These are phyloP conservation scores for Anthonomus grandis DNA, from an alignment of 1,140 invertebrate species.

Conservation along the genomic window DNA sequence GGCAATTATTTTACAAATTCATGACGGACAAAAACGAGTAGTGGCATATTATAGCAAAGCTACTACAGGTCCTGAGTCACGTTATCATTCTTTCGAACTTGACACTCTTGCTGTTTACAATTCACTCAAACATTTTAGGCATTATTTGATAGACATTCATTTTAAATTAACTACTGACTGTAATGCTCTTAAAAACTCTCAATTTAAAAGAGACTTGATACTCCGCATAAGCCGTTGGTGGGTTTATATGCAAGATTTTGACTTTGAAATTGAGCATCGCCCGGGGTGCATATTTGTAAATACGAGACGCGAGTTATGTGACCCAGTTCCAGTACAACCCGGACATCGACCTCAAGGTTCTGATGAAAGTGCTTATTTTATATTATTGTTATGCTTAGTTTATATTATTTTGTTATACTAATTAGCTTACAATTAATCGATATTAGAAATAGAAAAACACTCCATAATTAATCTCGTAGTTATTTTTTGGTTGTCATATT, in stretches of 20 bases:
- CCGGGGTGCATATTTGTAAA: too few relatives aligned
- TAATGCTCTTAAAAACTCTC: slow-evolving; percentile 39
- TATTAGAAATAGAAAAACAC: too few relatives aligned
- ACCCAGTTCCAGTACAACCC: too few relatives aligned
- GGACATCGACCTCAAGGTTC: too few relatives aligned
- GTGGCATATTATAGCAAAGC: slow-evolving; percentile 43
- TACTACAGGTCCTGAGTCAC: slow-evolving; percentile 35
- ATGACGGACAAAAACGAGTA: slow-evolving; percentile 14
- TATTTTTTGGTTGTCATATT: too few relatives aligned
- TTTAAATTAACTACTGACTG: slow-evolving; percentile 42
- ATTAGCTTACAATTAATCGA: too few relatives aligned
- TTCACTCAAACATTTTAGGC: slow-evolving; percentile 36
- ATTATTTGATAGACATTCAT: slow-evolving; percentile 28
- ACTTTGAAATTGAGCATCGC: slow-evolving; percentile 32
- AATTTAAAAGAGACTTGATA: slow-evolving; percentile 43
- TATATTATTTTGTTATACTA: too few relatives aligned
- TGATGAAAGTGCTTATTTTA: too few relatives aligned
- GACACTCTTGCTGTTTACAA: slow-evolving; percentile 46
- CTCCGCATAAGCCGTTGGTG: slow-evolving; percentile 45
- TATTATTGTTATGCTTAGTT: too few relatives aligned
- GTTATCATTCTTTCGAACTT: slow-evolving; percentile 47
- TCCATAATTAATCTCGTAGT: too few relatives aligned
- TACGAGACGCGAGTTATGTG: too few relatives aligned
- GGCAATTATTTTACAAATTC: slow-evolving; percentile 41
- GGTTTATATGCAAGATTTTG: slow-evolving; percentile 43